Evolutionary conservation across 64 coral and sea anemone species (phyloP).

Genomic region (Catalaphyllia jardinei): DNA sequence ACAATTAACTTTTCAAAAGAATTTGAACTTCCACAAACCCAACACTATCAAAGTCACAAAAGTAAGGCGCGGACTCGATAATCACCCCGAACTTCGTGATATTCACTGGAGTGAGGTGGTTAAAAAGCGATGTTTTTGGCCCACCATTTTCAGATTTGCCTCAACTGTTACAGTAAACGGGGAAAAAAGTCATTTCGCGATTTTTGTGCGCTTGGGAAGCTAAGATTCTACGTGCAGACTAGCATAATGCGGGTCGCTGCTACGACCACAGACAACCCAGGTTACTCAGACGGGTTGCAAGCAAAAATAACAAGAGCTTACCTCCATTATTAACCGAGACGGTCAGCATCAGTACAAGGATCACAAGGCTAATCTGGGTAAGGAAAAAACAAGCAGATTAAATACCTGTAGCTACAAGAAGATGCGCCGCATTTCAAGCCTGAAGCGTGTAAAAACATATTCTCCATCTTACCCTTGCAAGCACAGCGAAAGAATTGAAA

Average conservation of each 20-base stretch:
- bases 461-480: not conserved
- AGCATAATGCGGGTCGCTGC: not conserved
- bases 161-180: not conserved
- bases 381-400: not conserved
- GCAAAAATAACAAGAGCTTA: not conserved
- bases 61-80: not conserved
- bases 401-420: not conserved
- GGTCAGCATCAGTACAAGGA: constrained; percentile 34
- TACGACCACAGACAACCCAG: constrained; percentile 3
- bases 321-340: constrained; percentile 24
- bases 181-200: not conserved
- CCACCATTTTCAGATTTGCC: not conserved
- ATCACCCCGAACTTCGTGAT: not conserved
- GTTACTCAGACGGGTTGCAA: not conserved
- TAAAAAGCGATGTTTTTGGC: not conserved
- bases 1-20: not conserved
- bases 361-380: constrained; percentile 9
- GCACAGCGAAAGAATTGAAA: not conserved
- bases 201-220: no score
- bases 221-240: not conserved
- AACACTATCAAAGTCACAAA: not conserved
- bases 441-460: not conserved
- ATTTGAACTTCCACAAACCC: not conserved
- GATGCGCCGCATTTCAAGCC: not conserved
- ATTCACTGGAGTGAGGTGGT: not conserved